phyloP scores from a whole-genome alignment of 2,113 vertebrate genomes.

The Porphyrio hochstetteri region DNA sequence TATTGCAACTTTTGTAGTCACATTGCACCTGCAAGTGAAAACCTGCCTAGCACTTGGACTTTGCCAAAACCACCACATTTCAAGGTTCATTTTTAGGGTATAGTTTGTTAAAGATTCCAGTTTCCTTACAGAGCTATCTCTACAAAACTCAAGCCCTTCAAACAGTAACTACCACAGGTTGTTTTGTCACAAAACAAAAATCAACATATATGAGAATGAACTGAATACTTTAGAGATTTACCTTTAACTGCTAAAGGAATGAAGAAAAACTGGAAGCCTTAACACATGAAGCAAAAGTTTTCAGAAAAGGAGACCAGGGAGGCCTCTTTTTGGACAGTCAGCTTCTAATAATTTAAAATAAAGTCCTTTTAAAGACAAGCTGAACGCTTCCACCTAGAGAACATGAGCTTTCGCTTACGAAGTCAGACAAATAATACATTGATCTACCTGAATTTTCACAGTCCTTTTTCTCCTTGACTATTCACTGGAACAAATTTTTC shows the following conservation, averaged over 20 bases:
- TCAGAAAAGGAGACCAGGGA: background rate
- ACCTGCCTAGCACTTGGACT: background rate
- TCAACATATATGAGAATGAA: background rate
- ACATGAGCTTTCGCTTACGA: background rate
- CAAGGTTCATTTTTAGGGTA: background rate
- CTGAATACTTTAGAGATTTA: background rate
- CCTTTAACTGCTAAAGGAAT: background rate
- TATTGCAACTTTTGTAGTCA: background rate
- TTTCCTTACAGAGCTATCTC: background rate
- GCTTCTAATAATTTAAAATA: background rate
- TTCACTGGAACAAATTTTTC: background rate
- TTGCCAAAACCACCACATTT: background rate
- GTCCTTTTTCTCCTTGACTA: background rate
- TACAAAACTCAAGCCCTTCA: background rate
- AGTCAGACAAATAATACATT: background rate
- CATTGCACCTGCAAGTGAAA: background rate
- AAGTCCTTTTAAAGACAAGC: background rate
- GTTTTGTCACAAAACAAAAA: background rate
- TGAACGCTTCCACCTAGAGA: background rate
- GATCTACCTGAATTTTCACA: background rate
- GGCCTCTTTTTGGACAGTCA: background rate
- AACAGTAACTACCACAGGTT: background rate
- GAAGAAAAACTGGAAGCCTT: background rate
- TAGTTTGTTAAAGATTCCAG: background rate
- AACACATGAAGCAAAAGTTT: background rate